Percentiles rank a stretch among this genome's conserved stretches.
Evolutionary conservation across 2,113 vertebrate genomes (phyloP).

Genomic region (Nannospalax galili): DNA sequence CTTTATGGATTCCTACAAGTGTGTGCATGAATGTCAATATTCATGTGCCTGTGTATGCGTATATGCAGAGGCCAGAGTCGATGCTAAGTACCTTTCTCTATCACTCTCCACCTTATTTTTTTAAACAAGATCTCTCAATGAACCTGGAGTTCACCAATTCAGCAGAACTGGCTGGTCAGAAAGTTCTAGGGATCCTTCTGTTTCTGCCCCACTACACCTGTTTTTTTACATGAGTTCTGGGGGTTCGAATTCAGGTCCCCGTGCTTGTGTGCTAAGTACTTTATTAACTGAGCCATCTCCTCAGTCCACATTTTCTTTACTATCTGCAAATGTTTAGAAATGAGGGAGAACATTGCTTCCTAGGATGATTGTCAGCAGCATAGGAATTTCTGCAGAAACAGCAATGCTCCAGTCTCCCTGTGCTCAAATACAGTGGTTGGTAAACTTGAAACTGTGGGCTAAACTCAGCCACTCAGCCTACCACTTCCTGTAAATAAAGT

Average conservation of each 20-base stretch:
- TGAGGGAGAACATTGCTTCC: too few relatives aligned
- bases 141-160: background rate
- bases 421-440: background rate
- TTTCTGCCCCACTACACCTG: background rate
- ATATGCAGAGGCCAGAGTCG: background rate
- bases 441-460: background rate
- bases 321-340: background rate
- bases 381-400: background rate
- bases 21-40: background rate
- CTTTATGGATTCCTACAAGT: background rate
- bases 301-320: background rate
- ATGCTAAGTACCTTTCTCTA: background rate
- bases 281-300: too few relatives aligned
- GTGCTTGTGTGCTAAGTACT: background rate
- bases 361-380: background rate
- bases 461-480: background rate
- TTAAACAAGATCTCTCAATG: background rate
- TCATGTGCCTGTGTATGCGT: background rate
- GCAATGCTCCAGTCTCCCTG: background rate
- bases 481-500: background rate
- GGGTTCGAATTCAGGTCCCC: too few relatives aligned
- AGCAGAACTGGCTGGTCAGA: background rate
- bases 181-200: background rate
- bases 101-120: background rate
- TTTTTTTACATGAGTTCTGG: background rate